These are phyloP conservation scores for Hyposmocoma kahamanoa DNA, from an alignment of 1,140 invertebrate species.

Conservation along the genomic window DNA sequence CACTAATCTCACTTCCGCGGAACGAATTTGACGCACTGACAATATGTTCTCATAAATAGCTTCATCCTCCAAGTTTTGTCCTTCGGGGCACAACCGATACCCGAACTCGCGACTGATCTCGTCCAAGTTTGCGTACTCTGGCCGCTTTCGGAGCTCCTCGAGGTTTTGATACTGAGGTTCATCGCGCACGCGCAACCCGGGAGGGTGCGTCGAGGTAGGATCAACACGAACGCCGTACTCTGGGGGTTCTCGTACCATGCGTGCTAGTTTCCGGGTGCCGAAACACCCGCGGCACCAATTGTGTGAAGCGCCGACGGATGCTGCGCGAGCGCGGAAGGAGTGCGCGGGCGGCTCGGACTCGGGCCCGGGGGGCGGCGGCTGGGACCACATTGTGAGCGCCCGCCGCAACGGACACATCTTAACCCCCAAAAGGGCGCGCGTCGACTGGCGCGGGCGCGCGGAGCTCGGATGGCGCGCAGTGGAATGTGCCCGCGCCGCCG, in stretches of 20 bases:
- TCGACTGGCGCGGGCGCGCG: constrained; percentile 65
- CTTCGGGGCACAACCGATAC: constrained; percentile 67
- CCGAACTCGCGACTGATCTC: constrained; percentile 68
- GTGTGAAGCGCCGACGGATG: constrained; percentile 34
- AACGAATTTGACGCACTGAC: constrained; percentile 64
- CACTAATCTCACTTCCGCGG: constrained; percentile 69
- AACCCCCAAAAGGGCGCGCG: constrained; percentile 72
- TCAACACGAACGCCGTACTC: constrained; percentile 61
- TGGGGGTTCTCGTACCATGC: constrained; percentile 52
- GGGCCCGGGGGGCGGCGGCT: constrained; percentile 57
- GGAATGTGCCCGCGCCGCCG: constrained; percentile 71
- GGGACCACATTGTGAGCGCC: constrained; percentile 59
- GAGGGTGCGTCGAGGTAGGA: constrained; percentile 38
- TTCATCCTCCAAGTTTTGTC: constrained; percentile 69
- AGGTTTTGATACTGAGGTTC: constrained; percentile 68
- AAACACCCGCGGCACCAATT: constrained; percentile 38
- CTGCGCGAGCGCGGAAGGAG: constrained; percentile 41
- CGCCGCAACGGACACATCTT: constrained; percentile 71
- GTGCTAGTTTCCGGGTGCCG: constrained; percentile 39
- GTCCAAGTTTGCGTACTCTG: constrained; percentile 65
- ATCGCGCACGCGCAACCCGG: constrained; percentile 44
- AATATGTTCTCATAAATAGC: constrained; percentile 68
- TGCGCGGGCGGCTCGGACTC: constrained; percentile 44
- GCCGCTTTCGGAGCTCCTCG: constrained; percentile 55
- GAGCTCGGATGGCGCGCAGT: constrained; percentile 58